Conservation (phyloP, 2,888 invertebrate species). For the Campoplex capitator region DNA sequence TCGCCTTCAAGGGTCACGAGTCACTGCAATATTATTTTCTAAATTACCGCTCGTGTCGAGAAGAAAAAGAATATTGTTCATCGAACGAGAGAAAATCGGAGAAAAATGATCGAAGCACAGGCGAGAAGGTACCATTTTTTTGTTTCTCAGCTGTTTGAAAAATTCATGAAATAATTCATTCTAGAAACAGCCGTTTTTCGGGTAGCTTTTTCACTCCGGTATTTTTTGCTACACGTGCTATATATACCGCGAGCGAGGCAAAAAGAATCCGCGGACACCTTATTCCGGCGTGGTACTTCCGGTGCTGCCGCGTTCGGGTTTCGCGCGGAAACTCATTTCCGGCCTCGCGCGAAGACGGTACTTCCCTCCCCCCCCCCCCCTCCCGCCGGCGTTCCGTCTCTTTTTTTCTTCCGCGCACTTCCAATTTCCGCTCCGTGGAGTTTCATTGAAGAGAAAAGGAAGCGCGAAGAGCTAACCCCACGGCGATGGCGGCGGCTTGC, state of each 20-base stretch:
- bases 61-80: no score
- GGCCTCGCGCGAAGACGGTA: conserved; percentile 54
- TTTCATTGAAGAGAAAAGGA: conserved; percentile 22
- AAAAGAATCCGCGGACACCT: conserved; percentile 4
- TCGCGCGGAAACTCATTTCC: conserved; percentile 66
- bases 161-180: neutral
- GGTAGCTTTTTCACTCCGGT: neutral
- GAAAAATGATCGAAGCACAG: neutral
- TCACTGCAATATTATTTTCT: neutral
- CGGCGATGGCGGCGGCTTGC: neutral
- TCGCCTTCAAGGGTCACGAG: neutral
- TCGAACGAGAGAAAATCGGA: neutral
- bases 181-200: neutral
- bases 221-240: neutral
- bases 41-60: neutral
- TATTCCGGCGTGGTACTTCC: conserved; percentile 51
- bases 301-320: conserved; percentile 53
- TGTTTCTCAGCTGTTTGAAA: no score
- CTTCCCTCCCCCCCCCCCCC: conserved; percentile 28
- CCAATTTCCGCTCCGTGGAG: conserved; percentile 28
- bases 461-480: conserved; percentile 31
- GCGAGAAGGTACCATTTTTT: neutral
- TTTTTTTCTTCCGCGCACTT: conserved; percentile 12
- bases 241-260: no score
- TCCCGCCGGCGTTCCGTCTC: conserved; percentile 47